Evolutionary conservation across 2,797 vertebrate genomes (phyloP), one percentile per base, ranked within the genome.

Genomic region (Knipowitschia caucasica): DNA sequence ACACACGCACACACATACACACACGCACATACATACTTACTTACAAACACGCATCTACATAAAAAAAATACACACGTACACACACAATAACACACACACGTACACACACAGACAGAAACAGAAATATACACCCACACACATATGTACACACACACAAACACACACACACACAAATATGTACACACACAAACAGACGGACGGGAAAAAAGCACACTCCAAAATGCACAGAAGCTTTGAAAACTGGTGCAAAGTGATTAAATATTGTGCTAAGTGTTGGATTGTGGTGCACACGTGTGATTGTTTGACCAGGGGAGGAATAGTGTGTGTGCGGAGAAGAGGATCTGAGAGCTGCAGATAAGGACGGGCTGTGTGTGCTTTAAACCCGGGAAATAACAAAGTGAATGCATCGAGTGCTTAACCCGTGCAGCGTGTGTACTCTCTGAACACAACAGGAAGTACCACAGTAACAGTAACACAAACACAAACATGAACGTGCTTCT

Each of bases 51-150:
- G n/a, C n/a, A n/a, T n/a, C n/a, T n/a, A n/a, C n/a, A n/a, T n/a
- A n/a, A n/a, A n/a, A n/a, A n/a, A 36, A 10, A 40, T 77, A 83
- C 84, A 78, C 73, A n/a, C n/a, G n/a, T 73, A 72, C 82, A 73
- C 78, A 38, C 44, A 75, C 72, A 69, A 36, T 12, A 40, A 85
- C 73, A 63, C 55, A 56, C 71, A 77, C 86, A 87, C 85, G 82
- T 77, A 83, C 84, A 78, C 73, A n/a, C n/a, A n/a, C 75, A 72
- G 81, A 73, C 78, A 38, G 34, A 75, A 71, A 69, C 69, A 36
- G n/a, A n/a, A n/a, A n/a, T 12, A 40, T 84, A 86, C 67, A 85
- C 73, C 64, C 55, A 56, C 71, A 77, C 86, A 87, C 85, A 82
- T 77, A 83, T 84, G 79, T 72, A n/a, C n/a, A n/a, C 75, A 72